Percentiles rank a stretch among this genome's conserved stretches.
These are phyloP conservation scores for Apodemia hepburni DNA, from an alignment of 2,888 invertebrate genomes.

Conservation along the genomic window DNA sequence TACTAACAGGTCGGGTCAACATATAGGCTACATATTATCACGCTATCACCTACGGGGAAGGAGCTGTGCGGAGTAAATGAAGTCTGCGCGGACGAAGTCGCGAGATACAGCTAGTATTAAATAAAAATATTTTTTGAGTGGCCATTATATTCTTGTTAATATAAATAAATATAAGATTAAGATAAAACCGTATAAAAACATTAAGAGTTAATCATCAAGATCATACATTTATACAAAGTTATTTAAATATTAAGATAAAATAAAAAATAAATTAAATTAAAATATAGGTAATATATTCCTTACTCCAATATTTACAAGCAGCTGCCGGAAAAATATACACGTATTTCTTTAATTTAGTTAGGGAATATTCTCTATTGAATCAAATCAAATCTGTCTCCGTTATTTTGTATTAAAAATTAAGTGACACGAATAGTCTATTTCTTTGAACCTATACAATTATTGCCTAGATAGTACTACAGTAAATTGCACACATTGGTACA, in stretches of 20 bases:
- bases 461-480: conserved; percentile 29
- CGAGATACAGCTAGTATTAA: no score
- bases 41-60: no score
- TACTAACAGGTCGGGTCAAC: no score
- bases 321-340: conserved; percentile 18
- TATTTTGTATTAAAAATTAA: conserved; percentile 23
- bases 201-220: no score
- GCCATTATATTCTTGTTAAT: no score
- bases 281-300: conserved; percentile 14
- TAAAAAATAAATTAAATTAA: neutral
- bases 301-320: conserved; percentile 18
- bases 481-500: conserved; percentile 26
- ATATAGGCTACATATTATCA: no score
- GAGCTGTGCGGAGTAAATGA: no score
- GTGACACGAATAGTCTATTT: conserved; percentile 36
- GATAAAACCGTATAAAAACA: neutral
- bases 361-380: neutral
- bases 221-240: neutral
- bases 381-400: conserved; percentile 20
- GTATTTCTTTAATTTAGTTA: neutral
- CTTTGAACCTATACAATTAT: conserved; percentile 30
- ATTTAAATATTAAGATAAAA: neutral
- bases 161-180: no score
- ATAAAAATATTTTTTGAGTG: no score
- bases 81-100: no score